A percentile compares a stretch with the other conserved stretches of the same genome.
Evolutionary conservation across 2,797 vertebrate species (phyloP).

Genomic region (Anguilla pacifica): DNA sequence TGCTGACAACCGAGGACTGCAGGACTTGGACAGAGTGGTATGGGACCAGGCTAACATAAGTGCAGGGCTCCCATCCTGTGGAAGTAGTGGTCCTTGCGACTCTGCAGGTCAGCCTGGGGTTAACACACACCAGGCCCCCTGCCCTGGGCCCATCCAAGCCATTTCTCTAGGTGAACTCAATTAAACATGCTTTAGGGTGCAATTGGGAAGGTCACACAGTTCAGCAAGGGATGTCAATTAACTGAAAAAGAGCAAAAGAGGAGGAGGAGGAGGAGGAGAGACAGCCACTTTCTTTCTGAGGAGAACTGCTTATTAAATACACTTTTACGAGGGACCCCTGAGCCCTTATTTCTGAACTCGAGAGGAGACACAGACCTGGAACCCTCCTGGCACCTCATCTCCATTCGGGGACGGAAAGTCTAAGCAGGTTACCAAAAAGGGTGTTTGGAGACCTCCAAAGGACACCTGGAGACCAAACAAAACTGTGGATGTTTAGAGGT

Average conservation of each 20-base stretch:
- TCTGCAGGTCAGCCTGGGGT: neutral
- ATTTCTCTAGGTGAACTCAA: neutral
- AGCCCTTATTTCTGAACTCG: neutral
- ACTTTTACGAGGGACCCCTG: neutral
- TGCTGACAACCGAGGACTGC: neutral
- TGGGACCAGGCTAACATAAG: neutral
- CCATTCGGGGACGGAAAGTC: neutral
- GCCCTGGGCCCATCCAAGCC: neutral
- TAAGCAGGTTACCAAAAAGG: too few species aligned
- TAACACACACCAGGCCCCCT: neutral
- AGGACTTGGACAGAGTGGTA: neutral
- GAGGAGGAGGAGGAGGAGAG: neutral
- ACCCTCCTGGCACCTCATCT: neutral
- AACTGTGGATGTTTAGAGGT: too few species aligned
- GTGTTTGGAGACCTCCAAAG: too few species aligned
- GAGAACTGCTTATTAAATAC: neutral
- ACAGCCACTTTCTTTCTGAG: neutral
- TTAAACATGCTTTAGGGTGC: constrained; percentile 1
- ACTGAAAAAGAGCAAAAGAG: neutral
- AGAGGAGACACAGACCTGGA: neutral
- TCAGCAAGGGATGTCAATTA: neutral
- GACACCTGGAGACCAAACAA: too few species aligned
- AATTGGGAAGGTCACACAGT: constrained; percentile 18
- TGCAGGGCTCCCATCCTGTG: neutral
- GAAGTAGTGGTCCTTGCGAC: neutral